phyloP scores from a whole-genome alignment of 2,797 vertebrate species.

The Hydrocynus forskahlii region DNA sequence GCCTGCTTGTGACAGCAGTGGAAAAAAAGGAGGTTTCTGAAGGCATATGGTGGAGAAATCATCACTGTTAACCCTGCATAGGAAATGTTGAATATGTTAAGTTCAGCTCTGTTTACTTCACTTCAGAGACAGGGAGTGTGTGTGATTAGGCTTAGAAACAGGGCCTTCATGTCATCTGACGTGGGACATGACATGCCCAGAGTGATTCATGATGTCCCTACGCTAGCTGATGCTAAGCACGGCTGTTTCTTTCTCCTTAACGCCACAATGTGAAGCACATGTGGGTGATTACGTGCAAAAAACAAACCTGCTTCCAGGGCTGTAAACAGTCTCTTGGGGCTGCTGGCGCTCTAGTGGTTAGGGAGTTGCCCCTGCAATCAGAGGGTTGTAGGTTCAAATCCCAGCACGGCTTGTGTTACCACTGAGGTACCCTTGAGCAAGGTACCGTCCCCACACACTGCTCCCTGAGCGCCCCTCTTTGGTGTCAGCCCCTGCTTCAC shows the following conservation, averaged over 20 bases:
- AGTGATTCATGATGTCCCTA: conserved; percentile 6
- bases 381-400: too few relatives aligned
- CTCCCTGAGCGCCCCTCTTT: too few relatives aligned
- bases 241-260: conserved; percentile 17
- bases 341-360: too few relatives aligned
- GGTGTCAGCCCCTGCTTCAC: too few relatives aligned
- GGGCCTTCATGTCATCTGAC: neutral
- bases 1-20: conserved; percentile 15
- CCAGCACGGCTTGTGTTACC: too few relatives aligned
- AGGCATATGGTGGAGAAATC: conserved; percentile 31
- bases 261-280: neutral
- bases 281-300: neutral
- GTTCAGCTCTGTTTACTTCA: conserved; percentile 39
- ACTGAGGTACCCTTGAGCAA: too few relatives aligned
- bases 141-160: conserved; percentile 36
- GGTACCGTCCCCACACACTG: too few relatives aligned
- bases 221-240: conserved; percentile 14
- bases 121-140: conserved; percentile 14
- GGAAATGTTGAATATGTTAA: conserved; percentile 21
- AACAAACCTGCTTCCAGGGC: neutral
- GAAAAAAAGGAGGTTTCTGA: conserved; percentile 37
- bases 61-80: conserved; percentile 46
- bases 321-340: neutral
- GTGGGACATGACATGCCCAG: conserved; percentile 7
- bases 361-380: too few relatives aligned